A percentile compares a stretch with the other conserved stretches of the same genome.
Conservation (phyloP, 2,888 invertebrate genomes). For the Epinotia brunnichana region DNA sequence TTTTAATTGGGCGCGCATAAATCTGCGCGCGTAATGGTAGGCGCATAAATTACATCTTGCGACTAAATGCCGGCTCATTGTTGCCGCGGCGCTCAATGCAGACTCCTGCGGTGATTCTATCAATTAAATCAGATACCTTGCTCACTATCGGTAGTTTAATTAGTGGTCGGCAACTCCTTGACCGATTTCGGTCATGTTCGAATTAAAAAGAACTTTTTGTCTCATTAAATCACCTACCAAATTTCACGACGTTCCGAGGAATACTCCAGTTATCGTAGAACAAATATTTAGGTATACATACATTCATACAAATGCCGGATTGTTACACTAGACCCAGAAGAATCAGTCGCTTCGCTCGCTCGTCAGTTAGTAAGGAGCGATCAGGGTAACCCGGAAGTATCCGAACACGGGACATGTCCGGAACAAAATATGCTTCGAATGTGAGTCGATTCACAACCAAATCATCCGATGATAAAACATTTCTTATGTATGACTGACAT, state of each 20-base stretch:
- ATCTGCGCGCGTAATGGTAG: conserved; percentile 74
- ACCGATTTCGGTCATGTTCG: too few relatives aligned
- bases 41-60: conserved; percentile 76
- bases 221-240: too few relatives aligned
- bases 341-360: too few relatives aligned
- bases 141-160: too few relatives aligned
- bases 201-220: too few relatives aligned
- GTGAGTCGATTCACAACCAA: background rate
- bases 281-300: too few relatives aligned
- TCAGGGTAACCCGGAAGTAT: background rate
- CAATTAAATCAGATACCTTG: background rate
- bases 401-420: background rate
- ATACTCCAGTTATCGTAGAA: too few relatives aligned
- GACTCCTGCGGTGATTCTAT: background rate
- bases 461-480: background rate
- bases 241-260: too few relatives aligned
- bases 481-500: too few relatives aligned
- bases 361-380: background rate
- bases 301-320: too few relatives aligned
- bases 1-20: conserved; percentile 83
- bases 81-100: conserved; percentile 58
- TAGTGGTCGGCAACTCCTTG: too few relatives aligned
- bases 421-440: background rate
- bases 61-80: conserved; percentile 72
- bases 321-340: too few relatives aligned